phyloP scores from a whole-genome alignment of 2,113 vertebrate species.

The Capreolus pygargus region DNA sequence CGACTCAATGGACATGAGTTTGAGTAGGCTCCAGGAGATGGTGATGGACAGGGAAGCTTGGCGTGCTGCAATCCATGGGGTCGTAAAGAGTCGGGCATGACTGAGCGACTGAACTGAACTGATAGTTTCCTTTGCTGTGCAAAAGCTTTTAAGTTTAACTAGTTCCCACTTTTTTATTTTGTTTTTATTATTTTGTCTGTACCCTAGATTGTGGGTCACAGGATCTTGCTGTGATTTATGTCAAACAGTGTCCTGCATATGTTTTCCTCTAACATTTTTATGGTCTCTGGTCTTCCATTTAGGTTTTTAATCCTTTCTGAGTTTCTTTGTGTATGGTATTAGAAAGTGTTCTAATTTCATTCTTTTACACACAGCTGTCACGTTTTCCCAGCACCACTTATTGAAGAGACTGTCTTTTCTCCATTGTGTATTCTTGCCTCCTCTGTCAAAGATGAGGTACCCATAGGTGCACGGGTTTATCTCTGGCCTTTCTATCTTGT shows the following conservation, averaged over 20 bases:
- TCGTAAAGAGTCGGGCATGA: not conserved
- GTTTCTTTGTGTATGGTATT: not conserved
- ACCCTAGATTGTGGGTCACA: not conserved
- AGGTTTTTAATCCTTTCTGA: not conserved
- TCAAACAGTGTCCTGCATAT: not conserved
- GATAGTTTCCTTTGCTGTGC: not conserved
- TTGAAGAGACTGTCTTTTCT: not conserved
- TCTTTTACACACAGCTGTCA: not conserved
- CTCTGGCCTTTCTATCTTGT: not conserved
- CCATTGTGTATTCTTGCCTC: not conserved
- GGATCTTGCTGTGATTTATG: not conserved
- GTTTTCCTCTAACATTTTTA: not conserved
- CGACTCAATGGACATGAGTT: not conserved
- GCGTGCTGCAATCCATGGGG: fast-evolving
- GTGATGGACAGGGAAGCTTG: not conserved
- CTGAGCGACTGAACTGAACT: not conserved
- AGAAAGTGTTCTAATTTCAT: not conserved
- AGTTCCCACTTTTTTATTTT: not conserved
- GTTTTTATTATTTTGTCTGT: not conserved
- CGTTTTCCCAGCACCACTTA: not conserved
- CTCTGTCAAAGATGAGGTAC: not conserved
- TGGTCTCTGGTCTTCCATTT: not conserved
- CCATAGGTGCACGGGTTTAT: not conserved
- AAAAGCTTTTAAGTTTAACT: not conserved
- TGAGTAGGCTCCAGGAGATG: not conserved